Evolutionary conservation across 2,797 vertebrate genomes (phyloP), one percentile per base, ranked within the genome.

Genomic region (Dendrocincla tyrannina): DNA sequence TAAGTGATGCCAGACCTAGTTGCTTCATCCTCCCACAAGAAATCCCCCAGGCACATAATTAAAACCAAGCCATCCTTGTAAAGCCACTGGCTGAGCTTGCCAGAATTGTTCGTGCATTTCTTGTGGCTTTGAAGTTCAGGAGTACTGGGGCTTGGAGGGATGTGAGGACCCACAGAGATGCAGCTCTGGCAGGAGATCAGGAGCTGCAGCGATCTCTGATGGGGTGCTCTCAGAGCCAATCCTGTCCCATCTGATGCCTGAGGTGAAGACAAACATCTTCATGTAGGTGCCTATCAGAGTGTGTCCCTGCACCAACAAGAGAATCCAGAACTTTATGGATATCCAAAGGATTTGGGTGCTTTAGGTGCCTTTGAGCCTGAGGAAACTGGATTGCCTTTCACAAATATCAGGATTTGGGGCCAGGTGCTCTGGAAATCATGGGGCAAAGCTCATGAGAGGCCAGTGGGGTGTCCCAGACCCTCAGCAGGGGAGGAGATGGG

Each of bases 1-100:
- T 67, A 64, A 68, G 68, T 64, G 67, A 89, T 90, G 88, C 83
- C 94, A 93, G 63, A 70, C 22, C 22, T 46, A 42, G 37, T 87
- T 86, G 44, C 74, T 96, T 93, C 52, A 79, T 94, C 74, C n/a
- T 95, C 74, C 69, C 77, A 77, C 77, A 74, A 79, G 63, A 94
- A 95, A 93, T 91, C 46, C 85, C 80, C 49, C 56, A 85, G 88
- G 80, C 73, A 74, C 32, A 4, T 76, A 79, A 90, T 90, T 94
- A 95, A 95, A 95, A 87, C 52, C 39, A 56, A 89, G 32, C 33
- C 35, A 49, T 88, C 74, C 77, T 93, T 78, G 23, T 74, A 39
- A 79, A 87, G 64, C 66, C 52, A 53, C 74, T 82, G 88, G 37
- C 83, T 7, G 10, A 64, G 59, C 47, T 95, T 70, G 35, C 74